Conservation (phyloP, 2,113 vertebrate genomes). For the Ochotona princeps region DNA sequence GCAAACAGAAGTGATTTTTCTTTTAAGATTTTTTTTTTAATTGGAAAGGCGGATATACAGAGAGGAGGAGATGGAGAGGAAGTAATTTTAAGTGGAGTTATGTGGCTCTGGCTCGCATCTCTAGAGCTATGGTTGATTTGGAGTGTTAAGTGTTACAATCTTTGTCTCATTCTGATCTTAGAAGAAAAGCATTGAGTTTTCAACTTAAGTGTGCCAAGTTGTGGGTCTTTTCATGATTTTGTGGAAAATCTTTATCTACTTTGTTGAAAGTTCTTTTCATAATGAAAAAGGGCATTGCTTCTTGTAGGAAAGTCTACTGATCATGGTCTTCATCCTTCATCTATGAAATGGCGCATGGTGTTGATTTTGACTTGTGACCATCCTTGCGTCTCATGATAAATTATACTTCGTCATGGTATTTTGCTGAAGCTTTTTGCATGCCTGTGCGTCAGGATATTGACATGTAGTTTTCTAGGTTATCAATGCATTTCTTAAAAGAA, state of each 20-base stretch:
- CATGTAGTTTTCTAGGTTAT: background rate
- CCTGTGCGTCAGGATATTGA: background rate
- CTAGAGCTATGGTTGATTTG: background rate
- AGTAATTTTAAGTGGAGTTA: too few species aligned
- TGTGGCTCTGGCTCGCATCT: background rate
- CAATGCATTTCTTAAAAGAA: background rate
- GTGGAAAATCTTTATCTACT: background rate
- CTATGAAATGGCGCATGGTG: background rate
- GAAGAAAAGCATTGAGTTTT: background rate
- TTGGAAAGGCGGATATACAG: too few species aligned
- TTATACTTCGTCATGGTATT: background rate
- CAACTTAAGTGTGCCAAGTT: background rate
- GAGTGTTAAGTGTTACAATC: background rate
- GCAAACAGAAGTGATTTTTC: too few species aligned
- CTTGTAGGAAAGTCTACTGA: background rate
- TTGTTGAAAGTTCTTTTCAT: background rate
- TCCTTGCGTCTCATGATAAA: background rate
- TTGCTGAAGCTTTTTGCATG: background rate
- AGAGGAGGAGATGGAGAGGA: too few species aligned
- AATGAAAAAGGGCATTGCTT: background rate
- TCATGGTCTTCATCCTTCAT: background rate
- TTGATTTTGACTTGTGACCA: background rate
- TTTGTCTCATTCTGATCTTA: background rate
- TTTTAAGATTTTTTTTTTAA: too few species aligned
- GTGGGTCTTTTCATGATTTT: too few species aligned